A percentile compares a stretch with the other conserved stretches of the same genome.
phyloP scores from a whole-genome alignment of 2,888 invertebrate genomes.

The Napeogenes inachia region DNA sequence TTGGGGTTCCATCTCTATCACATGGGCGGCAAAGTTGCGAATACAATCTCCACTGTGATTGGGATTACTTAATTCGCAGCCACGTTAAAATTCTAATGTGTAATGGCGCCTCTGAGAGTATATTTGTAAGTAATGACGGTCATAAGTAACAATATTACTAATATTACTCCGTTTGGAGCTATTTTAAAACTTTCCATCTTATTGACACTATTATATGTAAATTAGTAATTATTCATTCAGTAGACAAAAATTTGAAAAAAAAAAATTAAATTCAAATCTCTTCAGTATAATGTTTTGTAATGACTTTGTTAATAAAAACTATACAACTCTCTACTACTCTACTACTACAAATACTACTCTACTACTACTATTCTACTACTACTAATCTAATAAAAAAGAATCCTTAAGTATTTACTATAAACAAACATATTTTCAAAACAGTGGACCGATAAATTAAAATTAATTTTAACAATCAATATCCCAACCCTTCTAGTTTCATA shows the following conservation, averaged over 20 bases:
- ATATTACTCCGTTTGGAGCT: constrained; percentile 13
- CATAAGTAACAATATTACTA: constrained; percentile 19
- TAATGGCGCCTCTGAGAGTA: constrained; percentile 55
- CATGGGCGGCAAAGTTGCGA: constrained; percentile 63
- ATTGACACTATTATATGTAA: too few relatives aligned
- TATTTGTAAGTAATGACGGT: constrained; percentile 32
- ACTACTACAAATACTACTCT: too few relatives aligned
- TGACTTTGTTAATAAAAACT: too few relatives aligned
- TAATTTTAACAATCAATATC: constrained; percentile 8
- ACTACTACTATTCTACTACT: too few relatives aligned
- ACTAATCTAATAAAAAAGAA: too few relatives aligned
- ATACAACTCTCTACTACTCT: too few relatives aligned
- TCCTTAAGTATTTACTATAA: too few relatives aligned
- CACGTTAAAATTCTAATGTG: constrained; percentile 67
- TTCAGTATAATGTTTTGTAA: too few relatives aligned
- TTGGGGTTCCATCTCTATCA: constrained; percentile 13
- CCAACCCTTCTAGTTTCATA: constrained; percentile 13
- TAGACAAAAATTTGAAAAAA: too few relatives aligned
- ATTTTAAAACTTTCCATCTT: not conserved
- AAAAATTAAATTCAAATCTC: too few relatives aligned
- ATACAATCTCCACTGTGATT: constrained; percentile 67
- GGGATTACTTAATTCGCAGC: constrained; percentile 69
- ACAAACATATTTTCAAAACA: not conserved
- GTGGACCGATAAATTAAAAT: not conserved
- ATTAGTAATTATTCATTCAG: too few relatives aligned